Evolutionary conservation across 2,113 vertebrate species (phyloP).

Genomic region (Morphnarchus princeps): DNA sequence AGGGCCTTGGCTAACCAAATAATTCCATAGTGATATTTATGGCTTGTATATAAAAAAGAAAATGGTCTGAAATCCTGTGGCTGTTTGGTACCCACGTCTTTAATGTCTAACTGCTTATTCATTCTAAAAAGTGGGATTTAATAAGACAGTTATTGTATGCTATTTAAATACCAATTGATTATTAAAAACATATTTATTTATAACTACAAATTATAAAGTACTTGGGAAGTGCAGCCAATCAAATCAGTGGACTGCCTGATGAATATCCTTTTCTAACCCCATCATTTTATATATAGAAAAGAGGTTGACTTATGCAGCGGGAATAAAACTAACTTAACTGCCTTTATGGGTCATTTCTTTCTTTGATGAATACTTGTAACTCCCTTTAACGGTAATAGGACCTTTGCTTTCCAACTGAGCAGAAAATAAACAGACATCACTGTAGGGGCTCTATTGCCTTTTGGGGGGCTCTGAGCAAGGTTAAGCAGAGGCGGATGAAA

Average conservation of each 20-base stretch:
- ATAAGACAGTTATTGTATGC: constrained; percentile 65
- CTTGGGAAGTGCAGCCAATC: not conserved
- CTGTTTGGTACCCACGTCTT: constrained; percentile 13
- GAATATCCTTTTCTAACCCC: constrained; percentile 38
- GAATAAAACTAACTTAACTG: constrained; percentile 61
- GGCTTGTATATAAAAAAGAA: constrained; percentile 25
- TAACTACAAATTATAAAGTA: constrained; percentile 57
- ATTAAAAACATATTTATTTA: constrained; percentile 64
- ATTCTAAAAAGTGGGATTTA: constrained; percentile 54
- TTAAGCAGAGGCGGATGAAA: not conserved
- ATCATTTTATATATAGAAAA: constrained; percentile 58
- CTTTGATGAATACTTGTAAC: constrained; percentile 64
- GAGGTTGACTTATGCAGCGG: constrained; percentile 47
- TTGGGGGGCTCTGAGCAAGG: constrained; percentile 30
- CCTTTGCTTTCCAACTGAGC: constrained; percentile 53
- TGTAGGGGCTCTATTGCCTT: constrained; percentile 7
- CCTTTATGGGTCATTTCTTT: constrained; percentile 66
- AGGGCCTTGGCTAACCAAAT: constrained; percentile 42
- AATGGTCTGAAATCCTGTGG: constrained; percentile 59
- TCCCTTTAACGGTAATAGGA: constrained; percentile 40
- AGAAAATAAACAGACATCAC: constrained; percentile 45
- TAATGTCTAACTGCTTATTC: constrained; percentile 52
- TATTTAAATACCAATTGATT: constrained; percentile 69
- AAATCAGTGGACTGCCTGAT: constrained; percentile 6
- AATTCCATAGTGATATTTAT: constrained; percentile 60